Evolutionary conservation across 53 echinoderm and acorn worm species (phyloP).

Genomic region (Henricia sp.): DNA sequence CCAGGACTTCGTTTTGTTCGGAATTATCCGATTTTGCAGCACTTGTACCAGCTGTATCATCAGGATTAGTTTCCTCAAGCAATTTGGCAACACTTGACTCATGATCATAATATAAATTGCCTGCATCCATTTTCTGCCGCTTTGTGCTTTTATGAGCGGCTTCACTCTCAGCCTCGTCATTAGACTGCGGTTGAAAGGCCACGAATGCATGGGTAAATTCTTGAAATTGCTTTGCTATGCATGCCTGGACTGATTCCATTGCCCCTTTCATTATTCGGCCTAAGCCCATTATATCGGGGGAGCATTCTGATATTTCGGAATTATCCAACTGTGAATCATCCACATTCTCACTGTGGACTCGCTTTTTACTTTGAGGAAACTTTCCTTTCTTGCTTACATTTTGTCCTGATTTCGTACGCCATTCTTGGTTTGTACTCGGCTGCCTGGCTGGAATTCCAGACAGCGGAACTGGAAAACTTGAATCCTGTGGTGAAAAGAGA

Average conservation of each 20-base stretch:
- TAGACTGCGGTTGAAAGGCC: neutral
- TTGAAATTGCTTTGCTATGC: neutral
- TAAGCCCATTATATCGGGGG: neutral
- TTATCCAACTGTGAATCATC: neutral
- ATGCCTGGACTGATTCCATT: neutral
- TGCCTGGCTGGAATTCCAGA: neutral
- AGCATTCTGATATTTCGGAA: neutral
- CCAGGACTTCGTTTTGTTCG: too few species aligned
- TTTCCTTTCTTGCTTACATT: neutral
- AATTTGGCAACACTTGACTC: neutral
- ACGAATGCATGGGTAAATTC: neutral
- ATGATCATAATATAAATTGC: neutral
- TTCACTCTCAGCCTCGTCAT: neutral
- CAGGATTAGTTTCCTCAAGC: conserved; percentile 1
- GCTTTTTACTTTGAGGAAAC: conserved; percentile 3
- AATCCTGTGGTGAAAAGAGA: neutral
- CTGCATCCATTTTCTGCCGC: neutral
- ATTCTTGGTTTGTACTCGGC: neutral
- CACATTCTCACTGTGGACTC: neutral
- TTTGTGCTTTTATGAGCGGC: neutral
- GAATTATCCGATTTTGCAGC: too few species aligned
- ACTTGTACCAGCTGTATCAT: neutral
- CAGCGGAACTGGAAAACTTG: neutral
- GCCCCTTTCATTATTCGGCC: conserved; percentile 1
- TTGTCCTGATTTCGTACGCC: neutral